These are phyloP conservation scores for Bovichtus diacanthus DNA, from an alignment of 2,797 vertebrate species.

Conservation along the genomic window DNA sequence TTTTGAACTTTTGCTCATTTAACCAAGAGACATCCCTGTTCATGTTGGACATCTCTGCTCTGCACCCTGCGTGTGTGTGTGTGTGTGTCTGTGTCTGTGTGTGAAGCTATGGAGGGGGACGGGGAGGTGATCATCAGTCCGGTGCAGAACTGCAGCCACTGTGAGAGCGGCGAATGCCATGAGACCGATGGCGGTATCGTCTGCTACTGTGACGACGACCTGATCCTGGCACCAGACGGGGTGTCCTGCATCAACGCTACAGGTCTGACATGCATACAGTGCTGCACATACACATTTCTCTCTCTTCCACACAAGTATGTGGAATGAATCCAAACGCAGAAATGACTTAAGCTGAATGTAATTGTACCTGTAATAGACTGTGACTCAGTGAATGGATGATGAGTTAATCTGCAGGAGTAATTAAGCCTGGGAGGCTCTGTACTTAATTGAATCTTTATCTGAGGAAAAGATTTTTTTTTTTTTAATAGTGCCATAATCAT, in stretches of 20 bases:
- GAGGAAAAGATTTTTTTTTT: constrained; percentile 48
- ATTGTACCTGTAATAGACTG: constrained; percentile 68
- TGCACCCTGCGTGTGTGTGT: constrained; percentile 12
- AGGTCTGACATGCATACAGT: constrained; percentile 59
- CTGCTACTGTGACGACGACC: constrained; percentile 93
- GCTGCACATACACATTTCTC: constrained; percentile 2
- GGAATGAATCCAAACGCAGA: constrained; percentile 27
- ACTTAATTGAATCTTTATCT: constrained; percentile 72
- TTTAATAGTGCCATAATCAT: constrained; percentile 64
- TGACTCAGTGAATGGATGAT: constrained; percentile 61
- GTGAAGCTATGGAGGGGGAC: constrained; percentile 91
- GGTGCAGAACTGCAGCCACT: constrained; percentile 97
- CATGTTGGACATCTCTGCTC: not conserved
- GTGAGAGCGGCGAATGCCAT: constrained; percentile 92
- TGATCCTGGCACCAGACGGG: constrained; percentile 87
- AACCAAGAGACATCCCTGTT: not conserved
- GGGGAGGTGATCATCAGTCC: constrained; percentile 95
- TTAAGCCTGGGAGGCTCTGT: constrained; percentile 65
- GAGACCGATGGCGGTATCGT: constrained; percentile 84
- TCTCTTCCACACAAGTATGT: constrained; percentile 24
- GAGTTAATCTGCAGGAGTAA: constrained; percentile 64
- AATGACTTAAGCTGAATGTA: constrained; percentile 46
- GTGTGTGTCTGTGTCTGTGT: constrained; percentile 16
- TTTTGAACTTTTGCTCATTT: constrained; percentile 30
- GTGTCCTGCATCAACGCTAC: constrained; percentile 90